Conservation (phyloP, 2,888 invertebrate species). For the Eupithecia vulgata region DNA sequence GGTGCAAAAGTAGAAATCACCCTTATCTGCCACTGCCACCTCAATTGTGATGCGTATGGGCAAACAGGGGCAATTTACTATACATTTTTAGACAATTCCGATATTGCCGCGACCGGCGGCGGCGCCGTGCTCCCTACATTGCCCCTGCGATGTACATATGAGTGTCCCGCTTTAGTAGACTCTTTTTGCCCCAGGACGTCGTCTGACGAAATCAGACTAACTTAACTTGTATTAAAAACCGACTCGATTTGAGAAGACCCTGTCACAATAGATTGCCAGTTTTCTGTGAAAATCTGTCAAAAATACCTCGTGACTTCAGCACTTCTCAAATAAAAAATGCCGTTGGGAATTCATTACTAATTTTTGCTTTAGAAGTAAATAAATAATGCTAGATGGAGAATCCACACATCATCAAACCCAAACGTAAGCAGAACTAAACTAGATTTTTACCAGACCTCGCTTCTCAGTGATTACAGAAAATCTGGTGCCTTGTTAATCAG, state of each 20-base stretch:
- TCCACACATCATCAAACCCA: too few relatives aligned
- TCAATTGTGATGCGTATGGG: too few relatives aligned
- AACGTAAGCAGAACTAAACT: neutral
- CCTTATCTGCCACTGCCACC: too few relatives aligned
- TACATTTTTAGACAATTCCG: too few relatives aligned
- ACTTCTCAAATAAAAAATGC: neutral
- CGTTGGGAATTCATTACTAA: neutral
- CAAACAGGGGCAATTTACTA: too few relatives aligned
- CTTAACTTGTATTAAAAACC: neutral
- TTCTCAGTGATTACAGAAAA: neutral
- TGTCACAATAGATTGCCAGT: neutral
- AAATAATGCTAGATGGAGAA: too few relatives aligned
- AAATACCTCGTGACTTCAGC: neutral
- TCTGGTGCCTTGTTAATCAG: slow-evolving; percentile 18
- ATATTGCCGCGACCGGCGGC: too few relatives aligned
- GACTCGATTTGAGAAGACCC: neutral
- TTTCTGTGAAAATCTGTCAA: neutral
- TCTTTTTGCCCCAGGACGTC: neutral
- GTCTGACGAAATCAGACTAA: neutral
- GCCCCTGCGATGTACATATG: too few relatives aligned
- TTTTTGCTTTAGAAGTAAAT: neutral
- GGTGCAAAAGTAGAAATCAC: too few relatives aligned
- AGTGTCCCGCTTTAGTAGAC: neutral
- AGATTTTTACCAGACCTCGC: neutral
- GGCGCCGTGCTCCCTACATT: too few relatives aligned